Base-by-base conservation (phyloP, 1,140 invertebrate species). In the Drepana arcuata region DNA sequence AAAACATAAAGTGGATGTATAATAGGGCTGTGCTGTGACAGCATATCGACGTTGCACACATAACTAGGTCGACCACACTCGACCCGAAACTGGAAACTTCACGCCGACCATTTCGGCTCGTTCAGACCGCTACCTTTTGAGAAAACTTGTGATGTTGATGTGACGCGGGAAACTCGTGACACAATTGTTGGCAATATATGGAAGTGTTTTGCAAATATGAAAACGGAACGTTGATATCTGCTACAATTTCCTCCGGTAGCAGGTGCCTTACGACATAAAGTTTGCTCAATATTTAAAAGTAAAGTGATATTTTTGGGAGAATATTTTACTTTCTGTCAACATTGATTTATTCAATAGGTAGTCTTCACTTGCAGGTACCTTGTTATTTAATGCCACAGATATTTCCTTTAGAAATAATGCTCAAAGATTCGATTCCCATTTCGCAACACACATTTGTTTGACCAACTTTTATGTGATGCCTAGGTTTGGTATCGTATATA, bases 61-160 rank as follows among this genome's bases (percentile, higher is more conserved):
- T 52, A 70, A 65, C 68, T 67, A 41, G 65, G 62, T 72, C 65
- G 57, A 49, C 56, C 55, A 37, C 48, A 42, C 55, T 21, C 18
- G 9, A 9, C 18, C 18, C 18, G n/a, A 6, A 26, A 26, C 24
- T 10, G 24, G 24, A 10, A n/a, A n/a, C n/a, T n/a, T 26, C 24
- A 10, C 4, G 24, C 10, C 24, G 24, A 10, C 9, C 24, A 10
- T 10, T 2, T 26, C n/a, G n/a, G 64, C 65, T 72, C 60, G 51
- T 69, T 60, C 52, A 44, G 40, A 50, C 10, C 2, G 4, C 6
- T 26, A 6, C 24, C 24, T n/a, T 26, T 26, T 10, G 6, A 26
- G 24, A n/a, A n/a, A 6, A 26, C 24, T 21, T 4, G 9, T 9
- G 18, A 21, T 21, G 4, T 5, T 21, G 18, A 5, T 21, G 9